These are phyloP conservation scores for Procavia capensis DNA, from an alignment of 2,113 vertebrate genomes.

Conservation along the genomic window DNA sequence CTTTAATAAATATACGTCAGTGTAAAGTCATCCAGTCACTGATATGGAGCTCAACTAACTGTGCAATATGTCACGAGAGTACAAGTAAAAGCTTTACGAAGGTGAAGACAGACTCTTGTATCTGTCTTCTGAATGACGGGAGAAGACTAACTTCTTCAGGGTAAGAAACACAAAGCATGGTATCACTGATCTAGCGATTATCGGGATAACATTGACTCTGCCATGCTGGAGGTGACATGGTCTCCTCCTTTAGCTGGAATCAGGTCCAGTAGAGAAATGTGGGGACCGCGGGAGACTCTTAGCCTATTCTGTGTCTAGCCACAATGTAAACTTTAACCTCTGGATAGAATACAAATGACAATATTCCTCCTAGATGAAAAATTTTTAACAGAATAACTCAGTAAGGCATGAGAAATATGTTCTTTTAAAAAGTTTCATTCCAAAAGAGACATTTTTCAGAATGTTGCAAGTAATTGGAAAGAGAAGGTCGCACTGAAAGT, in stretches of 20 bases:
- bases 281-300: neutral
- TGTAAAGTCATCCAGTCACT: neutral
- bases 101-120: neutral
- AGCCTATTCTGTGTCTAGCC: neutral
- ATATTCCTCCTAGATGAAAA: neutral
- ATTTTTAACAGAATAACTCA: neutral
- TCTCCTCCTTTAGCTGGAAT: neutral
- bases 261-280: neutral
- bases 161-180: neutral
- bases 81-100: neutral
- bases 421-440: conserved; percentile 13
- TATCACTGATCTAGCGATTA: neutral
- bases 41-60: neutral
- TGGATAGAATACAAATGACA: neutral
- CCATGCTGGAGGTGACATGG: neutral
- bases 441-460: neutral
- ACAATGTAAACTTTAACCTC: neutral
- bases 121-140: neutral
- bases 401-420: neutral
- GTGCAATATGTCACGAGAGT: neutral
- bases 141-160: neutral
- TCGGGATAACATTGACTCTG: neutral
- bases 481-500: conserved; percentile 4
- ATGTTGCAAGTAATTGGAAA: neutral
- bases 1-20: neutral